Evolutionary conservation across 2,888 invertebrate species (phyloP).

Genomic region (Pachymerium ferrugineum): DNA sequence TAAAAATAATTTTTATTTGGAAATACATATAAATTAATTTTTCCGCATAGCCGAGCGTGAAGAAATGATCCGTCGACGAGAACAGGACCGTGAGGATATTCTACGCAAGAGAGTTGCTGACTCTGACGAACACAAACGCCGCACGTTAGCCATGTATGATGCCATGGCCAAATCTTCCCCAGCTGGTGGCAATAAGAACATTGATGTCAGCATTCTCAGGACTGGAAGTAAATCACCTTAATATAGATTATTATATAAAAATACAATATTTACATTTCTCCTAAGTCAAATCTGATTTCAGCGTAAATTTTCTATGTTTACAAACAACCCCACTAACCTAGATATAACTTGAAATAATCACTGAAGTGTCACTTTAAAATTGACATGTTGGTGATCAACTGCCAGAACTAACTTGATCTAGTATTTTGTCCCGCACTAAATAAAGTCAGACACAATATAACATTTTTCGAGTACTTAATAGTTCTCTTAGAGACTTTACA

Average conservation of each 20-base stretch:
- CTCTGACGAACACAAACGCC: constrained; percentile 46
- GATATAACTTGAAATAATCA: neutral
- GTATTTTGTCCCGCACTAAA: too few species aligned
- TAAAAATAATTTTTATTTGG: neutral
- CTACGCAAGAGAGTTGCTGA: constrained; percentile 41
- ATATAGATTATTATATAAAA: neutral
- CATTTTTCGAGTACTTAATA: too few species aligned
- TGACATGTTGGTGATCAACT: too few species aligned
- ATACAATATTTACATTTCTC: too few species aligned
- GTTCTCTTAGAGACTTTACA: too few species aligned
- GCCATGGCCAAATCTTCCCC: constrained; percentile 43
- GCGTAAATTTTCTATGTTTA: neutral
- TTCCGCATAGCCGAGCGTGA: constrained; percentile 38
- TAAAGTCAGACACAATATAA: too few species aligned
- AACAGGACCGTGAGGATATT: constrained; percentile 40
- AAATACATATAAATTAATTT: neutral
- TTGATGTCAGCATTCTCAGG: constrained; percentile 39
- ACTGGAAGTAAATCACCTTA: constrained; percentile 32
- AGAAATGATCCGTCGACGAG: constrained; percentile 39
- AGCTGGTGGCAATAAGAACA: constrained; percentile 40
- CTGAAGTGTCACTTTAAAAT: too few species aligned
- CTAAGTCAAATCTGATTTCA: too few species aligned
- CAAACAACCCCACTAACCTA: neutral
- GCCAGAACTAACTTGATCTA: too few species aligned
- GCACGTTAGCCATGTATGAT: constrained; percentile 45